phyloP scores from a whole-genome alignment of 2,113 vertebrate genomes.

The Callionymus lyra region DNA sequence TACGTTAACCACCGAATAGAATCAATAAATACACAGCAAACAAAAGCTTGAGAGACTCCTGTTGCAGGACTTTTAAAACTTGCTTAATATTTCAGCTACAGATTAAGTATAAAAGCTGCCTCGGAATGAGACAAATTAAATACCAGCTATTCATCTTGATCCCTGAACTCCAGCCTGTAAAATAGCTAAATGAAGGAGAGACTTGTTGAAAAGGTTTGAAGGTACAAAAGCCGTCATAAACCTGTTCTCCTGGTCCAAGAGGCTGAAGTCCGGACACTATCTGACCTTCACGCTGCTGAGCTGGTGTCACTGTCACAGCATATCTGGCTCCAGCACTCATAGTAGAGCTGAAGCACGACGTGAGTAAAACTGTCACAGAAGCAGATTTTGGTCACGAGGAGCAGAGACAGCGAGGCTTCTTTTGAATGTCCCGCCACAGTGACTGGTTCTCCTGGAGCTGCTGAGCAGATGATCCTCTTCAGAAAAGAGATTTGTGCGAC shows the following conservation, averaged over 20 bases:
- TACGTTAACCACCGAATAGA: too few species aligned
- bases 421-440: constrained; percentile 12
- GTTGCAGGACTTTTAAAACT: too few species aligned
- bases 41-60: too few species aligned
- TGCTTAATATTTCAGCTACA: too few species aligned
- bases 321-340: constrained; percentile 19
- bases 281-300: constrained; percentile 2
- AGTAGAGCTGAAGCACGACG: constrained; percentile 16
- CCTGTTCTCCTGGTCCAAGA: constrained; percentile 16
- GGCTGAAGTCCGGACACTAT: constrained; percentile 14
- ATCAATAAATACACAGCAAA: too few species aligned
- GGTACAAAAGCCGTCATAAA: constrained; percentile 31
- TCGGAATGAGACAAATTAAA: too few species aligned
- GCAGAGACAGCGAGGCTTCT: constrained; percentile 7
- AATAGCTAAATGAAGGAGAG: constrained; percentile 33
- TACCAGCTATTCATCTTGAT: too few species aligned
- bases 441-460: constrained; percentile 19
- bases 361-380: constrained; percentile 30
- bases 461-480: constrained; percentile 40
- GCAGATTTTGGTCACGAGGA: constrained; percentile 4
- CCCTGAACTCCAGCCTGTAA: constrained; percentile 35
- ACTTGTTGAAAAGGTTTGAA: constrained; percentile 40
- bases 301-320: background rate
- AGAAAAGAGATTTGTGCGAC: constrained; percentile 34
- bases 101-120: too few species aligned